phyloP scores from a whole-genome alignment of 1,140 invertebrate species.

The Eriosoma lanigerum region DNA sequence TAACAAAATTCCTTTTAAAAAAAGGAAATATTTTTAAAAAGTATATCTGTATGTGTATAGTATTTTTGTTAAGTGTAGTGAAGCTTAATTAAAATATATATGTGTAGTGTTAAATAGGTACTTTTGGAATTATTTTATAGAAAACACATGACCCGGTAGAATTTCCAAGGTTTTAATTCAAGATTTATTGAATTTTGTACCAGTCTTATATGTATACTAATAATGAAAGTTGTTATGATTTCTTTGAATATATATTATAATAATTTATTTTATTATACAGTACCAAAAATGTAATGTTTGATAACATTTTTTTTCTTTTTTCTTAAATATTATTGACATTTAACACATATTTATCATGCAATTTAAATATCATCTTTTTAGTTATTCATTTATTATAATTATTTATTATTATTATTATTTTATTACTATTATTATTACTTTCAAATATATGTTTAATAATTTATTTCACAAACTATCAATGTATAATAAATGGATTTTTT shows the following conservation, averaged over 20 bases:
- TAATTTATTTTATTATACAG: not conserved
- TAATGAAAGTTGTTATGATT: slow-evolving; percentile 14
- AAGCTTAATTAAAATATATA: slow-evolving; percentile 1
- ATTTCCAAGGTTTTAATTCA: slow-evolving; percentile 15
- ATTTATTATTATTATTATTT: too few species aligned
- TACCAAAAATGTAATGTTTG: not conserved
- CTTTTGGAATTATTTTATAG: not conserved
- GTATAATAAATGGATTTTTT: not conserved
- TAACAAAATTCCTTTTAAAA: not conserved
- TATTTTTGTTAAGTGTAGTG: slow-evolving; percentile 39
- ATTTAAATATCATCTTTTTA: slow-evolving; percentile 30
- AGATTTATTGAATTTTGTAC: not conserved
- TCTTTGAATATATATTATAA: slow-evolving; percentile 12
- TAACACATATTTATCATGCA: slow-evolving; percentile 4
- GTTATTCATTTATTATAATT: not conserved
- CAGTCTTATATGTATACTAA: slow-evolving; percentile 26
- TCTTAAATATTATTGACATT: not conserved
- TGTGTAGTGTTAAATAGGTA: not conserved
- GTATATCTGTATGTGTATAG: slow-evolving; percentile 19
- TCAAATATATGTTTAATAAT: not conserved
- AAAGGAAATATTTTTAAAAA: not conserved
- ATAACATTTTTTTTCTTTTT: not conserved
- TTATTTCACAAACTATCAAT: slow-evolving; percentile 10
- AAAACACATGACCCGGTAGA: not conserved
- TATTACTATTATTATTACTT: too few species aligned